phyloP scores from a whole-genome alignment of 2,797 vertebrate genomes.

The Echiichthys vipera region DNA sequence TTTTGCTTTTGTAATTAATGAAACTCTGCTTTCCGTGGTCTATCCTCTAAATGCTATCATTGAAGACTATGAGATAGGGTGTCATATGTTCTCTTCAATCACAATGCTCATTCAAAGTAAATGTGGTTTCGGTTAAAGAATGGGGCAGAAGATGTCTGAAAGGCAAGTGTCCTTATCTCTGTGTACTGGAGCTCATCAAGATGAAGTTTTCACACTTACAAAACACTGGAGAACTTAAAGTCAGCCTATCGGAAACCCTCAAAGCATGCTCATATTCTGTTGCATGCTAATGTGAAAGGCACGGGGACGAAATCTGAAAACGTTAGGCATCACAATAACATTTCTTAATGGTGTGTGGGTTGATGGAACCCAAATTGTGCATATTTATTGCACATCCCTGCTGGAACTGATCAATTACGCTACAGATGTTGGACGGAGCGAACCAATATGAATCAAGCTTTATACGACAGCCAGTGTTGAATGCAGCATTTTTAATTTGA shows the following conservation, averaged over 20 bases:
- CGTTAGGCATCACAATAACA: not conserved
- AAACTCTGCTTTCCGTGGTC: slow-evolving; percentile 89
- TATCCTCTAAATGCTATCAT: slow-evolving; percentile 88
- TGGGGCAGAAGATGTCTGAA: slow-evolving; percentile 35
- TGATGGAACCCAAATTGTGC: slow-evolving; percentile 28
- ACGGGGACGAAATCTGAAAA: not conserved
- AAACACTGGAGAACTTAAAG: slow-evolving; percentile 42
- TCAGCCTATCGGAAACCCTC: slow-evolving; percentile 10
- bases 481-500: slow-evolving; percentile 41
- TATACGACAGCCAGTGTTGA: slow-evolving; percentile 21
- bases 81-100: slow-evolving; percentile 76
- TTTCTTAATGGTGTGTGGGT: slow-evolving; percentile 7
- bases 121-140: slow-evolving; percentile 56
- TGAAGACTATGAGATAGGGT: slow-evolving; percentile 87
- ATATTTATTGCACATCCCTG: slow-evolving; percentile 23
- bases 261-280: not conserved
- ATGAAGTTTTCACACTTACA: slow-evolving; percentile 56
- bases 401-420: slow-evolving; percentile 31
- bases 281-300: slow-evolving; percentile 14
- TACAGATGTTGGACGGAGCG: slow-evolving; percentile 40
- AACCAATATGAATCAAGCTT: slow-evolving; percentile 50
- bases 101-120: slow-evolving; percentile 71
- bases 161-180: slow-evolving; percentile 63
- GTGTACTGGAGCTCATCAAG: slow-evolving; percentile 63
- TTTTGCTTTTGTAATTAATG: slow-evolving; percentile 97